Percentiles rank a stretch among this genome's conserved stretches.
phyloP scores from a whole-genome alignment of 2,113 vertebrate species.

The Tupaia tana region DNA sequence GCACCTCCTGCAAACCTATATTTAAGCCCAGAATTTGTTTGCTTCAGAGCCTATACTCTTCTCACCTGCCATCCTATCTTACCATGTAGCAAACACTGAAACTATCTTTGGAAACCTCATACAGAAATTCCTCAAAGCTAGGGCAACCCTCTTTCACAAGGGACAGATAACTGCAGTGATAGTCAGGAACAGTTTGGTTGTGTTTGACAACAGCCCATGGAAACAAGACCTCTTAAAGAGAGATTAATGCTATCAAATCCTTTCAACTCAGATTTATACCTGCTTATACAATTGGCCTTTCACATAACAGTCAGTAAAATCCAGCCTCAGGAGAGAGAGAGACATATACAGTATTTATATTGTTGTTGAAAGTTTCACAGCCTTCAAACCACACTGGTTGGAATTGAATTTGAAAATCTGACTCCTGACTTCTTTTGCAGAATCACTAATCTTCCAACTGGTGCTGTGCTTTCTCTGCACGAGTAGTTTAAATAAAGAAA shows the following conservation, averaged over 20 bases:
- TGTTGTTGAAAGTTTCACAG: constrained; percentile 67
- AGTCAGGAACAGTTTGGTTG: constrained; percentile 35
- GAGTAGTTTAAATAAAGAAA: neutral
- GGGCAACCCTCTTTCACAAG: neutral
- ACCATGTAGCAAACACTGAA: neutral
- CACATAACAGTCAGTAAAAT: constrained; percentile 42
- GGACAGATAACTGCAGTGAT: constrained; percentile 43
- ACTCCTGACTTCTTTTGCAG: constrained; percentile 66
- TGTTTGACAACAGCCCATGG: constrained; percentile 56
- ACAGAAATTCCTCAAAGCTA: constrained; percentile 14
- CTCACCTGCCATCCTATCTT: neutral
- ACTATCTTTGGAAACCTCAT: neutral
- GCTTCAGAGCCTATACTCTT: neutral
- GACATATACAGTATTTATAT: constrained; percentile 59
- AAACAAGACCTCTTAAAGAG: constrained; percentile 66
- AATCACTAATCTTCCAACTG: constrained; percentile 55
- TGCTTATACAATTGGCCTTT: constrained; percentile 70
- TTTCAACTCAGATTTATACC: constrained; percentile 72
- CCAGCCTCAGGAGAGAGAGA: constrained; percentile 53
- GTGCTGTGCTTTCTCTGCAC: neutral
- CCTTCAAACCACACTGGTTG: constrained; percentile 65
- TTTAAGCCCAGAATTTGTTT: neutral
- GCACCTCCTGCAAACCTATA: neutral
- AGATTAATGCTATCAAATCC: constrained; percentile 64
- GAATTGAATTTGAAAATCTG: constrained; percentile 69